Base-by-base conservation (phyloP, 2,888 invertebrate species). In the Ophion ellenae region DNA sequence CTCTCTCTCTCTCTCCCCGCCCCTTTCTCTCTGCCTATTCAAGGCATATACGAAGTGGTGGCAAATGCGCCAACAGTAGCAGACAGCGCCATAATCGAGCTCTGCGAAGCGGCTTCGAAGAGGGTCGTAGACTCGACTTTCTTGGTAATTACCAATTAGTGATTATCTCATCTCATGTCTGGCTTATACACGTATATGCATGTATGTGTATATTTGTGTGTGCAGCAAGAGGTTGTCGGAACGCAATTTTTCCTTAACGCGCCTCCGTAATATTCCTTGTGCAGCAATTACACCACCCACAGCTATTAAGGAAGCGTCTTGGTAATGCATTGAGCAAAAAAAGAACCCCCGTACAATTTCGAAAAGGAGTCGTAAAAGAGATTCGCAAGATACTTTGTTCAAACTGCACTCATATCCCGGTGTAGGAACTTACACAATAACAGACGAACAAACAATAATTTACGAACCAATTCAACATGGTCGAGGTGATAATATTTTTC, bases 71-170 rank as follows among this genome's bases (percentile, higher is more conserved):
- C 66, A 76, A 75, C 69, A 71, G 81, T 36, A 64, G 63, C 53
- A 57, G n/a, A 76, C 59, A 76, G 61, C 73, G 85, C 71, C 71
- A 71, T 75, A 82, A 85, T 63, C 75, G 76, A 57, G 61, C 64
- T 78, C 36, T 79, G 20, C 81, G 76, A 75, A 79, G 63, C 73
- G 66, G 81, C 78, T 81, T 73, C 73, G 83, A 88, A 81, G 80
- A 71, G 88, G 84, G 69, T 79, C 75, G 86, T 73, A 80, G 71
- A 82, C 66, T 83, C 83, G 67, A 45, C 67, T 79, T 73, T 66
- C 74, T 79, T 83, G 73, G 84, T 86, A 87, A 87, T 88, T 84
- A 87, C 85, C 87, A 88, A 88, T 88, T 88, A 87, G 87, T 82
- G 88, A 88, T 88, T 88, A 84, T 88, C 85, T 84, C 87, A 76